Base-by-base conservation (phyloP, 2,888 invertebrate species). In the Drosophila colorata region DNA sequence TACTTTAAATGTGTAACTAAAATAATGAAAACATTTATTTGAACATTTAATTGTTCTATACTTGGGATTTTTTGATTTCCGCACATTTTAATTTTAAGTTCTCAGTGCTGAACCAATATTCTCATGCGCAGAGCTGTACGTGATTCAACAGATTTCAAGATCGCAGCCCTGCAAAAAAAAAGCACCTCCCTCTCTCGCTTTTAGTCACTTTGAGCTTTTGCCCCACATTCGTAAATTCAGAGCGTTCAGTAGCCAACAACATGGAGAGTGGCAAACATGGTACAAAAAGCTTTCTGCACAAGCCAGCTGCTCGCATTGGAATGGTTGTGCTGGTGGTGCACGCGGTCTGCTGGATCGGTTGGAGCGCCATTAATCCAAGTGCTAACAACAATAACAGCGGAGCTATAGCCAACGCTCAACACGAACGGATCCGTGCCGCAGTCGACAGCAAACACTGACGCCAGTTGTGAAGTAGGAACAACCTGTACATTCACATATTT, bases 231-330 rank as follows among this genome's bases (percentile, higher is more conserved):
- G 5, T 1, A 8, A 4, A 13, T 5, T 33, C n/a, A 7, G 11
- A 48, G 40, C 14, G 41, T 40, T 68, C 35, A 67, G 51, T 66
- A 16, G n/a, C 25, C 51, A 49, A 16, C 37, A 56, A 14, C 28
- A 83, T 83, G 82, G 75, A 80, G 43, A 66, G 28, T 14, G 35
- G 48, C 20, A 74, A 56, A 44, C 49, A 47, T 43, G 58, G 38
- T n/a, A 23, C 38, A 0, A 72, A 64, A 47, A 55, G 49, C 33
- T 67, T 80, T 13, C 46, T 69, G 0, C 59, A 71, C 14, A 85
- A 48, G 14, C 89, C 83, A 6, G 79, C 86, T 52, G 47, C 72
- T 23, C 86, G 83, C n/a, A 89, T 83, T n/a, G 83, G 88, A 8
- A 53, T 81, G 7, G 89, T 75, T 18, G 88, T 83, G 35, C 33